Base-by-base conservation (phyloP, 2,113 vertebrate genomes). In the Tragulus kanchil region DNA sequence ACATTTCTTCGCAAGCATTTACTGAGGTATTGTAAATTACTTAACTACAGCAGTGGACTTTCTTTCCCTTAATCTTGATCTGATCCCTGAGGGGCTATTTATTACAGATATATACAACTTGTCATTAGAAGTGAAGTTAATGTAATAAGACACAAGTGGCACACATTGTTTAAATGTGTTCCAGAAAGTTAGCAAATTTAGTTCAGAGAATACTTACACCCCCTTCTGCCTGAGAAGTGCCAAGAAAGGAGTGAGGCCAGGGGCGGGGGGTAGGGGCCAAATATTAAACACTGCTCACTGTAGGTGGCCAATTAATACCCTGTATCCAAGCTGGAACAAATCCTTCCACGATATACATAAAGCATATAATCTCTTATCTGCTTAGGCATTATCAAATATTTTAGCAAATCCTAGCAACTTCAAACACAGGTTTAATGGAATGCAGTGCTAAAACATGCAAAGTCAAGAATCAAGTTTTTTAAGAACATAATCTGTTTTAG, bases 221-320 rank as follows among this genome's bases (percentile, higher is more conserved):
- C 97, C 98, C 98, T 98, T 99, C 98, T 99, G 98, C 98, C 97
- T 92, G 83, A 97, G 98, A 98, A 98, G 98, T 98, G 97, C 97
- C 90, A 95, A 98, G 97, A 98, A 98, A 97, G 96, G 95, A 98
- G 98, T 89, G 94, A 98, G 97, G 94, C 97, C 89, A 14, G 42
- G 59, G 21, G 96, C 88, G 48, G 77, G 13, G 90, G 93, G 97
- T 97, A 45, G 77, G 89, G 90, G 92, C 97, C 98, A 98, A 98
- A 98, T 98, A 98, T 98, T 99, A 98, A 98, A 99, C 98, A 98
- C 96, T 98, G 98, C 84, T 99, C 99, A 98, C 98, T 98, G 99
- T 99, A 99, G 99, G 99, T 99, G 99, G 99, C 99, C 99, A 99
- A 99, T 99, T 99, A 99, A 99, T 99, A 98, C 98, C 96, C 98